phyloP scores from a whole-genome alignment of 2,888 invertebrate species.

The Glaucopsyche alexis region DNA sequence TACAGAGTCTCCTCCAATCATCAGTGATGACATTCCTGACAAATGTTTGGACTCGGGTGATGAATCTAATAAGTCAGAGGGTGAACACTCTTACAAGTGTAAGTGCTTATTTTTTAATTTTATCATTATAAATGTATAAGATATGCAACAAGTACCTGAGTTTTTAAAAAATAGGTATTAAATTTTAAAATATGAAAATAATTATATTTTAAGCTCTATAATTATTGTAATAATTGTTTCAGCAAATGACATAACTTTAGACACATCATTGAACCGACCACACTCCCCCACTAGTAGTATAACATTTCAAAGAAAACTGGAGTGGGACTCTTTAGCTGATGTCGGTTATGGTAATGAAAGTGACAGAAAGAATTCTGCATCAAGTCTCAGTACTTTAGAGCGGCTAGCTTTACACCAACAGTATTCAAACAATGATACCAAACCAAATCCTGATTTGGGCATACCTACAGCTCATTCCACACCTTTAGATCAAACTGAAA shows the following conservation, averaged over 20 bases:
- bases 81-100: slow-evolving; percentile 69
- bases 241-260: slow-evolving; percentile 64
- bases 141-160: background rate
- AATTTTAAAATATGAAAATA: too few relatives aligned
- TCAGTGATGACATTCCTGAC: slow-evolving; percentile 53
- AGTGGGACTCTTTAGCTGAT: slow-evolving; percentile 94
- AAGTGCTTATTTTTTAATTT: slow-evolving; percentile 42
- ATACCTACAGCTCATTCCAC: slow-evolving; percentile 78
- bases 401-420: slow-evolving; percentile 80
- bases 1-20: slow-evolving; percentile 67
- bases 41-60: slow-evolving; percentile 53
- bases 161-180: too few relatives aligned
- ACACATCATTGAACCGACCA: slow-evolving; percentile 64
- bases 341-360: slow-evolving; percentile 87
- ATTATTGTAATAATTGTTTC: slow-evolving; percentile 43
- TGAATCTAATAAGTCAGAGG: slow-evolving; percentile 63
- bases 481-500: slow-evolving; percentile 60
- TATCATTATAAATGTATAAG: background rate
- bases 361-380: slow-evolving; percentile 71
- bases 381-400: slow-evolving; percentile 81
- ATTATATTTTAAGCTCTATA: background rate
- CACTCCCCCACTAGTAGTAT: slow-evolving; percentile 87
- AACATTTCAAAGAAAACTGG: slow-evolving; percentile 86
- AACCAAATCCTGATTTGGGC: slow-evolving; percentile 57
- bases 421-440: slow-evolving; percentile 65